Conservation (phyloP, 92 coral and sea anemone species). For the Montipora capitata region DNA sequence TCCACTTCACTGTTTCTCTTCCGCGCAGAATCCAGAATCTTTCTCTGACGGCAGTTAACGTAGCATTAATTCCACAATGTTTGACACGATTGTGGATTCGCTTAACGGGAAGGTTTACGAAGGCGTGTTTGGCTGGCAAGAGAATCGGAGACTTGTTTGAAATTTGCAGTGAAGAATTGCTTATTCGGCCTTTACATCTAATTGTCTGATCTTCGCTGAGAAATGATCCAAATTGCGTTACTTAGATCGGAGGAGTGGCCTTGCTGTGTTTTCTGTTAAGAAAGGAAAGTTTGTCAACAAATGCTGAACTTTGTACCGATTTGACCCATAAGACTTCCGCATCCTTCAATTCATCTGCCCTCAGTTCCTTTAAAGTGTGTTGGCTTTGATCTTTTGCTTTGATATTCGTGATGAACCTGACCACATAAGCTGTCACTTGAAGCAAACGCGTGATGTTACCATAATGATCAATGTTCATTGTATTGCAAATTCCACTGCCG, state of each 20-base stretch:
- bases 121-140: slow-evolving; percentile 60
- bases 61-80: slow-evolving; percentile 59
- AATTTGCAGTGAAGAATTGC: slow-evolving; percentile 53
- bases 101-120: slow-evolving; percentile 54
- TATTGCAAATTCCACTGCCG: slow-evolving; percentile 25
- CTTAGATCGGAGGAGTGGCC: slow-evolving; percentile 28
- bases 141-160: slow-evolving; percentile 67
- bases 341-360: slow-evolving; percentile 42
- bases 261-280: background rate
- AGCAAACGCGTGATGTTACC: slow-evolving; percentile 52
- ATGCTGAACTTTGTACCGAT: slow-evolving; percentile 48
- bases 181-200: slow-evolving; percentile 58
- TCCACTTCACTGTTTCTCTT: slow-evolving; percentile 57
- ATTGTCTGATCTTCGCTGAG: slow-evolving; percentile 62
- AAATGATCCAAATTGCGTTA: slow-evolving; percentile 63
- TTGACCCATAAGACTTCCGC: slow-evolving; percentile 65
- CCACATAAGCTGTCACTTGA: slow-evolving; percentile 68
- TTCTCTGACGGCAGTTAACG: slow-evolving; percentile 68
- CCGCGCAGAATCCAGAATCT: slow-evolving; percentile 69
- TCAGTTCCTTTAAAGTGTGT: slow-evolving; percentile 30
- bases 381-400: slow-evolving; percentile 12
- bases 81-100: slow-evolving; percentile 58
- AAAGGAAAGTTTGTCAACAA: slow-evolving; percentile 16
- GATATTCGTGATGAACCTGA: slow-evolving; percentile 43
- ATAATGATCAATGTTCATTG: slow-evolving; percentile 49